Percentiles rank a stretch among this genome's conserved stretches.
These are phyloP conservation scores for Megaceryle torquata DNA, from an alignment of 2,113 vertebrate genomes.

Conservation along the genomic window DNA sequence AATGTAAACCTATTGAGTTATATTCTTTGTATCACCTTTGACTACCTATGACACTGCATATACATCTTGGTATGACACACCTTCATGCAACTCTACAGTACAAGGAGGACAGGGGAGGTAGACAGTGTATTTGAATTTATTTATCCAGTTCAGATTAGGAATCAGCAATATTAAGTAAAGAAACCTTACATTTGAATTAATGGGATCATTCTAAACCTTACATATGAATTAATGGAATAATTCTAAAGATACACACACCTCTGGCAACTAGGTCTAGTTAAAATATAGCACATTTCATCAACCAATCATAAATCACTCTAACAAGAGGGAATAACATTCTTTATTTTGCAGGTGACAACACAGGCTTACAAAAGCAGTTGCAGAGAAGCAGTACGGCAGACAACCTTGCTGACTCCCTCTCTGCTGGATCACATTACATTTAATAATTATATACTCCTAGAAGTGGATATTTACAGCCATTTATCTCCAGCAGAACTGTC, in stretches of 20 bases:
- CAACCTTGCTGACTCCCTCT: background rate
- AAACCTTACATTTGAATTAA: background rate
- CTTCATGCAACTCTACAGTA: background rate
- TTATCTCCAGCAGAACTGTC: background rate
- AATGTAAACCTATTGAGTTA: background rate
- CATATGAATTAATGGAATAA: background rate
- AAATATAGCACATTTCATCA: background rate
- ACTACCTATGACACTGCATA: background rate
- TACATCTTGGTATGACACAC: background rate
- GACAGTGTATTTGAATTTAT: background rate
- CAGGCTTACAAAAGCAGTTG: background rate
- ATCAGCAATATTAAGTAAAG: background rate
- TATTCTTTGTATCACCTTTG: background rate
- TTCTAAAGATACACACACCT: background rate
- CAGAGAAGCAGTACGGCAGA: background rate
- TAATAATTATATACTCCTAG: background rate
- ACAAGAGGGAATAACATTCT: background rate
- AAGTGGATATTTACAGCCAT: background rate
- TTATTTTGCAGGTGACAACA: background rate
- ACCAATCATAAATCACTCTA: background rate
- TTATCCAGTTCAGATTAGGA: background rate
- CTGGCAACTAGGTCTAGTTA: background rate
- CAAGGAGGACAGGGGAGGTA: background rate
- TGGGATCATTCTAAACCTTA: background rate
- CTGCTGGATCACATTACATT: accelerated